Evolutionary conservation across 2,113 vertebrate genomes (phyloP).

Genomic region (Protobothrops flavoviridis): DNA sequence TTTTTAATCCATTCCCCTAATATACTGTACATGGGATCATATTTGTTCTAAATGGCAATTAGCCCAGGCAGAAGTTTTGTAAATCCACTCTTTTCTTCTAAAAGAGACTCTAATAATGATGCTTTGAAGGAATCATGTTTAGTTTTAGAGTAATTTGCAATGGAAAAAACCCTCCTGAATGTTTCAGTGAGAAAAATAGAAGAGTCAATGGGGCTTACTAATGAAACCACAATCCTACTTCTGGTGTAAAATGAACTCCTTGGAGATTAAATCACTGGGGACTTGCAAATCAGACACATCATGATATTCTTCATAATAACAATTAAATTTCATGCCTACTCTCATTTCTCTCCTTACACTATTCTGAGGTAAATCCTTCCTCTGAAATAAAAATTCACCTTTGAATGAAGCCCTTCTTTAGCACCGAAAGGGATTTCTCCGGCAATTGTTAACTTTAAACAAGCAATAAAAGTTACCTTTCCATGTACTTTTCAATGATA

Average conservation of each 20-base stretch:
- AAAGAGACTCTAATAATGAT: not conserved
- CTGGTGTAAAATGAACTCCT: not conserved
- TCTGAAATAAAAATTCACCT: not conserved
- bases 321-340: not conserved
- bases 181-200: not conserved
- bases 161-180: not conserved
- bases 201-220: not conserved
- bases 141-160: not conserved
- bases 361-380: not conserved
- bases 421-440: not conserved
- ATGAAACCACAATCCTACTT: not conserved
- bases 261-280: not conserved
- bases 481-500: not conserved
- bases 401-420: not conserved
- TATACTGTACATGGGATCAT: not conserved
- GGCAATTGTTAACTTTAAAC: not conserved
- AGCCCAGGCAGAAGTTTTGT: not conserved
- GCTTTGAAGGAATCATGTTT: not conserved
- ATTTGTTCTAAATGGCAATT: not conserved
- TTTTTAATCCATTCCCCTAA: not conserved
- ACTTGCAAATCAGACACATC: not conserved
- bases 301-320: not conserved
- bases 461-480: not conserved
- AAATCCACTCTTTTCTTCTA: not conserved
- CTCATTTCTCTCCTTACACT: not conserved